Conservation (phyloP, 92 coral and sea anemone genomes). For the Phenganax stokvisi region DNA sequence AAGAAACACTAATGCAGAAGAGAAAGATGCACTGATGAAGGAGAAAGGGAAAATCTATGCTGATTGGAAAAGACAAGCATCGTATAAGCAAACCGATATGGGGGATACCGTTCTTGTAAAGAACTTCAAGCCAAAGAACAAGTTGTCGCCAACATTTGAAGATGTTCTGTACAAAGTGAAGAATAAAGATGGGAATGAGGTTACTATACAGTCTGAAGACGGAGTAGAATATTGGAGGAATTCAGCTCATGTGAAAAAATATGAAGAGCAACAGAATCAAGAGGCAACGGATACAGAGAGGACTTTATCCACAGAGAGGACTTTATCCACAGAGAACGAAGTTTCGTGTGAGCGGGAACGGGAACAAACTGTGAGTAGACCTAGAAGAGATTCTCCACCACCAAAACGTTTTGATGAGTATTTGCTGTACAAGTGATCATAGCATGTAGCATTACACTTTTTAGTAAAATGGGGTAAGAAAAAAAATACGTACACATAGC, state of each 20-base stretch:
- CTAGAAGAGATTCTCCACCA: background rate
- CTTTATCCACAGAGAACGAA: background rate
- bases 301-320: background rate
- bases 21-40: constrained; percentile 11
- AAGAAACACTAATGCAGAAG: background rate
- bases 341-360: background rate
- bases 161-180: constrained; percentile 19
- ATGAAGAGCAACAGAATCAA: background rate
- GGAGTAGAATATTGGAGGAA: constrained; percentile 22
- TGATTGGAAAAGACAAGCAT: constrained; percentile 14
- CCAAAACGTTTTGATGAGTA: constrained; percentile 8
- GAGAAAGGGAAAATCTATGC: constrained; percentile 31
- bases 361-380: background rate
- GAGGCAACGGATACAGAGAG: background rate
- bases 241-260: constrained; percentile 28
- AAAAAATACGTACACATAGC: too few relatives aligned
- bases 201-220: constrained; percentile 13
- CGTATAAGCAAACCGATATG: background rate
- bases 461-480: too few relatives aligned
- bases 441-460: too few relatives aligned
- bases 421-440: background rate
- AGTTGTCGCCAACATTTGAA: constrained; percentile 23
- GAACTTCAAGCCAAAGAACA: constrained; percentile 27
- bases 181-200: constrained; percentile 22
- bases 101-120: constrained; percentile 25